These are phyloP conservation scores for Eurystomus gularis DNA, from an alignment of 2,113 vertebrate genomes.

Conservation along the genomic window DNA sequence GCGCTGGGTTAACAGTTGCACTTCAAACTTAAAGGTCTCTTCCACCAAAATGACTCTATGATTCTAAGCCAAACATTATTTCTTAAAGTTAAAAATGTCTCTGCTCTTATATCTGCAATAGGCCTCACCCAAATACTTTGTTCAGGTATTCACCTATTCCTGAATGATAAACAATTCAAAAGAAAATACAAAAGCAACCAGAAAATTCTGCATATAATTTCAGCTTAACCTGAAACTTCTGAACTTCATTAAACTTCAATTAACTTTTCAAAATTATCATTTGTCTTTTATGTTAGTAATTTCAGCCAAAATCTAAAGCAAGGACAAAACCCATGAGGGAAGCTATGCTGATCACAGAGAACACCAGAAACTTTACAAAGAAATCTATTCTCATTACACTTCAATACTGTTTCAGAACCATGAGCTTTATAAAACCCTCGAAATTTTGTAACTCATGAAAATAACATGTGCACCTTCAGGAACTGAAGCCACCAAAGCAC, in stretches of 20 bases:
- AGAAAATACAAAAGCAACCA: neutral
- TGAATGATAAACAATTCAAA: neutral
- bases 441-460: neutral
- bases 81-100: neutral
- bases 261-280: conserved; percentile 20
- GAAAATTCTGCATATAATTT: neutral
- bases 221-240: neutral
- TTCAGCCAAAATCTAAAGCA: conserved; percentile 35
- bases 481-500: neutral
- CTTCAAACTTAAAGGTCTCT: too few species aligned
- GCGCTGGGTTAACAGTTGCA: too few species aligned
- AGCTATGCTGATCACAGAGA: neutral
- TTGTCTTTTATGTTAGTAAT: conserved; percentile 16
- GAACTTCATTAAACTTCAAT: conserved; percentile 29
- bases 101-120: neutral
- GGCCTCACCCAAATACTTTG: neutral
- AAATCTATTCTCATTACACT: neutral
- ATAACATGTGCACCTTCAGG: neutral
- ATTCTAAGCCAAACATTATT: neutral
- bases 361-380: neutral
- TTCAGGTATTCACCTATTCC: neutral
- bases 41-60: too few species aligned
- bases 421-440: neutral
- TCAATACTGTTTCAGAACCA: neutral
- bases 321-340: neutral